Conservation (phyloP, 2,888 invertebrate species). For the Cryptophagus acutangulus region DNA sequence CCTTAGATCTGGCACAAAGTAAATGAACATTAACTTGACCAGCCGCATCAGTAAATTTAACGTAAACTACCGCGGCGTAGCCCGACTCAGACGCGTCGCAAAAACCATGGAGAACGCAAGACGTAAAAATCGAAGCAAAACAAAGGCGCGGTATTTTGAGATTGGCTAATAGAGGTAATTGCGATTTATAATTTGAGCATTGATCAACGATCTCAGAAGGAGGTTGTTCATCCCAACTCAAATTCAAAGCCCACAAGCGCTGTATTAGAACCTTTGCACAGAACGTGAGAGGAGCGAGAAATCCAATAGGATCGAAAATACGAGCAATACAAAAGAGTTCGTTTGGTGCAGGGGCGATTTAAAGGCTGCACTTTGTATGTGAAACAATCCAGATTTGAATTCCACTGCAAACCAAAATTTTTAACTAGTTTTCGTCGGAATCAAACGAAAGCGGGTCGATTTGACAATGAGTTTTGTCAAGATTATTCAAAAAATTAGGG, state of each 20-base stretch:
- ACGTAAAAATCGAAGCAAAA: not conserved
- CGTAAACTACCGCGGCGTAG: slow-evolving; percentile 3
- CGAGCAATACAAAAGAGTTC: slow-evolving; percentile 12
- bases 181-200: slow-evolving; percentile 6
- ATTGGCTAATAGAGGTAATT: slow-evolving; percentile 2
- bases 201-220: slow-evolving; percentile 2
- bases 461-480: not conserved
- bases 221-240: slow-evolving; percentile 9
- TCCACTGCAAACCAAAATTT: no score
- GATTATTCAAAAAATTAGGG: slow-evolving; percentile 15
- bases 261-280: slow-evolving; percentile 8
- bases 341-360: slow-evolving; percentile 9
- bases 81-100: no score
- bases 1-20: slow-evolving; percentile 3
- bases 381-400: slow-evolving; percentile 1
- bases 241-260: slow-evolving; percentile 5
- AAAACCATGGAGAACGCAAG: slow-evolving; percentile 13
- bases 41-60: not conserved
- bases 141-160: slow-evolving; percentile 4
- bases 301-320: slow-evolving; percentile 12
- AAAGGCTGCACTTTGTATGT: not conserved
- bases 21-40: not conserved
- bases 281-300: slow-evolving; percentile 4
- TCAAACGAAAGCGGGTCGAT: no score
- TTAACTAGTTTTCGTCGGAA: no score